Percentiles rank a stretch among this genome's conserved stretches.
phyloP scores from a whole-genome alignment of 2,113 vertebrate genomes.

The Catagonus wagneri region DNA sequence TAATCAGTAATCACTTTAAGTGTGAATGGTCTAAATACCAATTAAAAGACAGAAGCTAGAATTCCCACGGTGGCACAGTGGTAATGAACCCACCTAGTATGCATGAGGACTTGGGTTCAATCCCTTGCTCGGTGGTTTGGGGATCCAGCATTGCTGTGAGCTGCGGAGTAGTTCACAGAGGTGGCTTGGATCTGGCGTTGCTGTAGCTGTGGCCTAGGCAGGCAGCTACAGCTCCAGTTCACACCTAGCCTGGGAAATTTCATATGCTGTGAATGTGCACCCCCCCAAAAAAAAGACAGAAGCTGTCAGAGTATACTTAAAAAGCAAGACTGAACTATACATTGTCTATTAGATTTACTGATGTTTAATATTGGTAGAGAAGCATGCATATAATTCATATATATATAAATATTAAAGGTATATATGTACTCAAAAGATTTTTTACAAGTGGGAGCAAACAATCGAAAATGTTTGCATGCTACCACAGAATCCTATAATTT shows the following conservation, averaged over 20 bases:
- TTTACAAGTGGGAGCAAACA: not conserved
- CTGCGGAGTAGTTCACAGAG: no score
- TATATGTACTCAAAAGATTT: not conserved
- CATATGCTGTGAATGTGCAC: no score
- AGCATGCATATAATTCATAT: not conserved
- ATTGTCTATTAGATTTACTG: not conserved
- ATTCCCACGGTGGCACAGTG: no score
- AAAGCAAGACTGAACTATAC: not conserved
- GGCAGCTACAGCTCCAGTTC: no score
- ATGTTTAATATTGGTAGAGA: conserved; percentile 2
- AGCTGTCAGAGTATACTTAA: not conserved
- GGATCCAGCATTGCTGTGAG: no score
- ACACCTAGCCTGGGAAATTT: no score
- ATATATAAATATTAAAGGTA: not conserved
- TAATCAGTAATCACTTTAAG: not conserved
- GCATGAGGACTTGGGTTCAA: no score
- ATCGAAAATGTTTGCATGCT: conserved; percentile 18
- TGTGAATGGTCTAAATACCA: not conserved
- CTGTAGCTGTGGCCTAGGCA: no score
- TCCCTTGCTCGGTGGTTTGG: no score
- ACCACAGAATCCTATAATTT: not conserved
- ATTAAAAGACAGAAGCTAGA: not conserved
- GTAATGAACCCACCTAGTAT: no score
- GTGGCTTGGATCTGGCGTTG: no score
- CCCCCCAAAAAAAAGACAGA: not conserved